These are phyloP conservation scores for Akabosia matsudoensis DNA, from an alignment of 1,140 invertebrate genomes.

Conservation along the genomic window DNA sequence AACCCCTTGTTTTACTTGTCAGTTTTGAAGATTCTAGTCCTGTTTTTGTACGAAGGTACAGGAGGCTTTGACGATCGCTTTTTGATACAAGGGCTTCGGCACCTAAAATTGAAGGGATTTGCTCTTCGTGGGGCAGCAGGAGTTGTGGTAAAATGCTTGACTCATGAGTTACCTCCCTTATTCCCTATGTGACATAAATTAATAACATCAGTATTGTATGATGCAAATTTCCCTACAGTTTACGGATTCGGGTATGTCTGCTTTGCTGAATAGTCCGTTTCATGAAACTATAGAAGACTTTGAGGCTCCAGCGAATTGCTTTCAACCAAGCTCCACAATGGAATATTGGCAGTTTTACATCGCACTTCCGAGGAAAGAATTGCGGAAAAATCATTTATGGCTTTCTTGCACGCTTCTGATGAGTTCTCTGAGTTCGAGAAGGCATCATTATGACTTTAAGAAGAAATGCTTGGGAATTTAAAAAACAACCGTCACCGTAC, in stretches of 20 bases:
- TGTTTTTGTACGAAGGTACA: not conserved
- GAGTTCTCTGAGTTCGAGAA: not conserved
- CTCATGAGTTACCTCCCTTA: not conserved
- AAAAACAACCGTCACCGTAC: not conserved
- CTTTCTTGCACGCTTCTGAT: not conserved
- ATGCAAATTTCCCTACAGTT: not conserved
- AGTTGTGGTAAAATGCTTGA: not conserved
- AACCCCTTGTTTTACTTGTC: not conserved
- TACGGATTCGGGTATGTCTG: not conserved
- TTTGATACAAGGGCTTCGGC: not conserved
- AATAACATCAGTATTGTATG: not conserved
- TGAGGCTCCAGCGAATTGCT: not conserved
- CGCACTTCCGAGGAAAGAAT: not conserved
- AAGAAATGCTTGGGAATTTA: not conserved
- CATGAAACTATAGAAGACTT: slow-evolving; percentile 11
- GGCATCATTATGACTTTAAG: slow-evolving; percentile 10
- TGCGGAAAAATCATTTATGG: not conserved
- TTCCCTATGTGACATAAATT: not conserved
- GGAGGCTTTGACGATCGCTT: not conserved
- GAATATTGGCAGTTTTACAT: not conserved
- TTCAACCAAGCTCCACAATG: not conserved
- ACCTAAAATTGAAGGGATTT: slow-evolving; percentile 4
- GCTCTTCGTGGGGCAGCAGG: not conserved
- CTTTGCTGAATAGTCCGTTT: slow-evolving; percentile 1
- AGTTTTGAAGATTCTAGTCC: not conserved